Evolutionary conservation across 2,113 vertebrate species (phyloP), one percentile per base, ranked within the genome.

Genomic region (Protomyctophum bolini): DNA sequence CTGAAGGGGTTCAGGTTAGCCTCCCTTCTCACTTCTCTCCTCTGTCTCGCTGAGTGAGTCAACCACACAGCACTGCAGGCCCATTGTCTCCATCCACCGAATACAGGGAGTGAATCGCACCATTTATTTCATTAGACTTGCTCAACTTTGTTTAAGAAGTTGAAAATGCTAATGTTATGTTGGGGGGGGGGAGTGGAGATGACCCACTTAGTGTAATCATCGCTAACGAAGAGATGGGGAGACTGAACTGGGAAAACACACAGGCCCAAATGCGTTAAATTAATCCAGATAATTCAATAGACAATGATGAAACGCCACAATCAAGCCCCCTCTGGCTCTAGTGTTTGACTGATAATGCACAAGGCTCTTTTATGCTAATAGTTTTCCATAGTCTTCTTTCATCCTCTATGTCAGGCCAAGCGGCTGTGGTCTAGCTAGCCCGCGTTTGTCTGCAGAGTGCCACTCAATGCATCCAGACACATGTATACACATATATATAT

Each of bases 211-310:
- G 89, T 72, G 77, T 85, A 91, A 91, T 92, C 88, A 91, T 86
- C 75, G 72, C 87, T 90, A 89, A 91, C 84, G 79, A 90, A 88
- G 87, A 90, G 80, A 87, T 68, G 80, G 74, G 21, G 78, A 84
- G 81, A 89, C 86, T 91, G 66, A 89, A 82, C 87, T 76, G 65
- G 80, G 76, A 88, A 87, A 91, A 92, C 83, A 91, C 88, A 85
- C 77, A 68, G 83, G 86, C 87, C 84, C 90, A 90, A 91, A 88
- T 86, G 88, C 75, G 84, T 90, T 91, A 91, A 92, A 92, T 91
- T 89, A 92, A 91, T 91, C 87, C 83, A 82, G 90, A 92, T 91
- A 92, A 92, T 90, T 89, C 87, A 91, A 91, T 90, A 87, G 77
- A 69, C 82, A 62, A 86, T 86, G 88, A 91, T 92, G 85, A 91